Percentiles rank a stretch among this genome's conserved stretches.
phyloP scores from a whole-genome alignment of 2,113 vertebrate genomes.

The Toxotes chatareus region DNA sequence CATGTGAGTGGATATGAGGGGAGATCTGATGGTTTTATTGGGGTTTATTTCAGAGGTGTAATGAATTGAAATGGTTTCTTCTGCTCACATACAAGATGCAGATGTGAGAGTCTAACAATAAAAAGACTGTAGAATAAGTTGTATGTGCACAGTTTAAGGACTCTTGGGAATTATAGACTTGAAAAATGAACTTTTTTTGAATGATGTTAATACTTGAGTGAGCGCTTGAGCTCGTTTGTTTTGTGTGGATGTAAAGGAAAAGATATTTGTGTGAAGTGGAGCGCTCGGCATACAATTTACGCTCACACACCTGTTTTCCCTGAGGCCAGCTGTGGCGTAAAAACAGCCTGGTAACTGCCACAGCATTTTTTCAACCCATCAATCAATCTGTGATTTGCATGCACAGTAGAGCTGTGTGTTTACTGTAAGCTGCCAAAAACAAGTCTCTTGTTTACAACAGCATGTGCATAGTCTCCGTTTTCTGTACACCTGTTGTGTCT shows the following conservation, averaged over 20 bases:
- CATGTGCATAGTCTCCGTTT: background rate
- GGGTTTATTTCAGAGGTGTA: conserved; percentile 16
- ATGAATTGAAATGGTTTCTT: background rate
- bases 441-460: background rate
- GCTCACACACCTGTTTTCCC: conserved; percentile 57
- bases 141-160: background rate
- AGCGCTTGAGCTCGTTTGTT: background rate
- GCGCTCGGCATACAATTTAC: background rate
- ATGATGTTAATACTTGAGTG: background rate
- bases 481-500: background rate
- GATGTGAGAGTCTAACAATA: too few species aligned
- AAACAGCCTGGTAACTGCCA: conserved; percentile 37
- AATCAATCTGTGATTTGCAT: conserved; percentile 22
- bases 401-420: conserved; percentile 17
- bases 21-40: background rate
- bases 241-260: background rate
- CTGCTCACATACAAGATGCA: background rate
- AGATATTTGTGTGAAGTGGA: background rate
- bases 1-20: background rate
- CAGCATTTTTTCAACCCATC: conserved; percentile 19
- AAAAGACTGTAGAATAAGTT: too few species aligned
- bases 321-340: conserved; percentile 21
- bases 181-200: background rate
- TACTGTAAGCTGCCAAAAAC: conserved; percentile 14
- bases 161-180: background rate